Base-by-base conservation (phyloP, 2,113 vertebrate species). In the Catagonus wagneri region DNA sequence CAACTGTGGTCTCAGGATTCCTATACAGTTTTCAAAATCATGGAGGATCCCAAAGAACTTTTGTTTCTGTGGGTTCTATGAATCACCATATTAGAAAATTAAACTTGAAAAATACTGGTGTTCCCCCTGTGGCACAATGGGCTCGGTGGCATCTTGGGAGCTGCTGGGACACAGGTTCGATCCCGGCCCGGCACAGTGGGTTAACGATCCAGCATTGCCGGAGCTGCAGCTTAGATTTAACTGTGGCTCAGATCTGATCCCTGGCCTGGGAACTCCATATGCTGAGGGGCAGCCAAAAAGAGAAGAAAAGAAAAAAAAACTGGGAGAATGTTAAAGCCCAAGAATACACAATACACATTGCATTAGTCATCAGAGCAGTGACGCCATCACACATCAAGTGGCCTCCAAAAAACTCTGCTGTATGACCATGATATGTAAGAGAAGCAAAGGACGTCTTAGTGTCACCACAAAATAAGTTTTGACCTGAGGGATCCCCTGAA, bases 251-350 rank as follows among this genome's bases (percentile, higher is more conserved):
- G 44, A 44, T 44, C 44, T 44, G 44, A 44, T 44, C 44, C 44
- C 44, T 44, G 44, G 44, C 44, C 44, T 8, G 44, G 44, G 44
- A 44, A 44, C 44, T 44, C 44, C 44, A 44, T 44, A 8, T 44
- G 44, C 44, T 44, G 44, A 44, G 44, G 44, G 44, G 44, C 44
- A 44, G 44, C 44, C 8, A 44, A 44, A 44, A 44, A 44, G 44
- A 44, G 44, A 44, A 44, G 44, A 44, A 44, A 44, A 66, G 63
- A 91, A 86, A 95, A 86, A 95, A 63, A 89, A 89, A 74, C 3
- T 29, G 85, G 85, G 68, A 50, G 94, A n/a, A 34, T 1, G 29
- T 61, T 72, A 56, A 39, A 96, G 65, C 63, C 60, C 34, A 83
- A 29, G 20, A 88, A 83, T 20, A 54, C 11, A 32, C 7, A 17